These are phyloP conservation scores for Meles meles DNA, from an alignment of 2,113 vertebrate species.

Conservation along the genomic window DNA sequence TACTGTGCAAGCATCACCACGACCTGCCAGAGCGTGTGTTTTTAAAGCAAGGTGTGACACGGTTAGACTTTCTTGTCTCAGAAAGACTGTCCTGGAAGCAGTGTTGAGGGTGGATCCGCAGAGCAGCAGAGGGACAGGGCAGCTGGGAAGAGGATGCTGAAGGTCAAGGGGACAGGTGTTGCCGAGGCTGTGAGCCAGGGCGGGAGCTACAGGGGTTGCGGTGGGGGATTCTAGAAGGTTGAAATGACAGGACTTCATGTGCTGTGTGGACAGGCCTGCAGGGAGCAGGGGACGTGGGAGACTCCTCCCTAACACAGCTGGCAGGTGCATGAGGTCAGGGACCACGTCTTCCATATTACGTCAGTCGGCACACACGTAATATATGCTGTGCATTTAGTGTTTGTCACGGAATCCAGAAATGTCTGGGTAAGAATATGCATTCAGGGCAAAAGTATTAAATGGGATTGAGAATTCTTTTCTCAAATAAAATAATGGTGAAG, in stretches of 20 bases:
- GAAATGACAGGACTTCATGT: background rate
- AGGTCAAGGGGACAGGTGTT: background rate
- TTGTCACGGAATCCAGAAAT: background rate
- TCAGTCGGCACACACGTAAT: too few species aligned
- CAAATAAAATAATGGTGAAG: background rate
- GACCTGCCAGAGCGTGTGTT: fast-evolving
- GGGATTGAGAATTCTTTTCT: background rate
- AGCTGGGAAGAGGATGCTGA: background rate
- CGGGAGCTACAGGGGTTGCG: background rate
- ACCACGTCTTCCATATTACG: background rate
- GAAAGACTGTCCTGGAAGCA: background rate
- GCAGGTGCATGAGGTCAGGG: background rate
- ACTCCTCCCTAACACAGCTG: background rate
- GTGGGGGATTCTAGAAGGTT: background rate
- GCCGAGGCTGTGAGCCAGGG: background rate
- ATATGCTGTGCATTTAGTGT: too few species aligned
- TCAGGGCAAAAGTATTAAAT: background rate
- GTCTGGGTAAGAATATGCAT: background rate
- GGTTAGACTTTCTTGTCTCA: background rate
- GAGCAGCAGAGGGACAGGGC: background rate
- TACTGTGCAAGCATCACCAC: too few species aligned
- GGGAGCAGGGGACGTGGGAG: background rate
- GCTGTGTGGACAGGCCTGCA: background rate
- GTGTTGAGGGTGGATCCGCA: fast-evolving
- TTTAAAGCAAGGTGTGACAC: too few species aligned